These are phyloP conservation scores for Cotesia congregata DNA, from an alignment of 2,888 invertebrate species.

Conservation along the genomic window DNA sequence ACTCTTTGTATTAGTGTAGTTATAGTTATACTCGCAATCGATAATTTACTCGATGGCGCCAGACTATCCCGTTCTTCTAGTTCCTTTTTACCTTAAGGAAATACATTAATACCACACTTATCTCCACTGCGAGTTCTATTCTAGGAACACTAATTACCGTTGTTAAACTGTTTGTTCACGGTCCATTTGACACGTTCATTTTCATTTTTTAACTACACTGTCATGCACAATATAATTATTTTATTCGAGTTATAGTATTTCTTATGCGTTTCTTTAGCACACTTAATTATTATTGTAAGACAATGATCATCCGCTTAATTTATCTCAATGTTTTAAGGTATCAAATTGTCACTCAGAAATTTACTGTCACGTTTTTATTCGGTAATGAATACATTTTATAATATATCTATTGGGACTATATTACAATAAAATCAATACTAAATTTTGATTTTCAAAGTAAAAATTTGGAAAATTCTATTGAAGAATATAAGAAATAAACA, in stretches of 20 bases:
- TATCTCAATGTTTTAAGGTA: not conserved
- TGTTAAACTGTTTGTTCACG: constrained; percentile 14
- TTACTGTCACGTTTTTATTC: no score
- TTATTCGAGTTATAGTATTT: not conserved
- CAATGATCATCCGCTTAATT: not conserved
- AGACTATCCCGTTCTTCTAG: constrained; percentile 18
- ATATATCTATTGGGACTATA: no score
- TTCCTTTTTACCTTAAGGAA: constrained; percentile 19
- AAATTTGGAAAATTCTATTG: no score
- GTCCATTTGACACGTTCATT: constrained; percentile 26
- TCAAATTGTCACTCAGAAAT: no score
- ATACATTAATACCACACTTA: constrained; percentile 3
- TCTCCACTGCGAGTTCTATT: constrained; percentile 9
- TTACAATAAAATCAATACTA: no score
- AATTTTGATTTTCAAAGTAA: no score
- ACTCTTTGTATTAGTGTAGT: not conserved
- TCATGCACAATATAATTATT: not conserved
- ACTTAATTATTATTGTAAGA: not conserved
- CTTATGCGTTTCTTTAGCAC: not conserved
- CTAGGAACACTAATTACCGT: constrained; percentile 24
- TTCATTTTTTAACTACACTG: constrained; percentile 1
- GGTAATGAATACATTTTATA: no score
- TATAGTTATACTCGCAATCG: constrained; percentile 3
- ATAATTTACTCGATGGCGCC: constrained; percentile 32
- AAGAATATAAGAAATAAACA: no score